Base-by-base conservation (phyloP, 1,140 invertebrate genomes). In the Meloidogyne hapla region DNA sequence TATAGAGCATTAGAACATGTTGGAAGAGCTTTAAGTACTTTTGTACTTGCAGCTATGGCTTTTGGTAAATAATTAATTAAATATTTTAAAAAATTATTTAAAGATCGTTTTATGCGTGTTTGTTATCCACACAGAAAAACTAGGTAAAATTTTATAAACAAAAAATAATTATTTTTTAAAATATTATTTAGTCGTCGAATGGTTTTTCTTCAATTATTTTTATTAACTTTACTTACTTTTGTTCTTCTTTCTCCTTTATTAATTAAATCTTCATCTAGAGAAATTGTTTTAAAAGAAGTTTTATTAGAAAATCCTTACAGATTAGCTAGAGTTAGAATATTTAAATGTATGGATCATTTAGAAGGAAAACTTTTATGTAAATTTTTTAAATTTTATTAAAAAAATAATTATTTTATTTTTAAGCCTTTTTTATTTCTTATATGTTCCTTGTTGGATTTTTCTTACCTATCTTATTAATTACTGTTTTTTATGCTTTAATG, bases 281-380 rank as follows among this genome's bases (percentile, higher is more conserved):
- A 85, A 62, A 77, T 86, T 42, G 77, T 85, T 23, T 75, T 85
- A 33, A 79, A 85, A 61, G 83, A 86, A 74, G 80, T 82, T 18
- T 64, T 85, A 15, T 74, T 85, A 25, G 80, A 83, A 56, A 79
- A 77, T 62, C 81, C 83, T 38, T 79, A 87, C 69, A 78, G 77
- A n/a, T 73, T 85, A n/a, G 84, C 83, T 2, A 61, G 80, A 62
- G 80, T 85, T 48, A 78, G 84, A 67, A 82, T 86, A 56, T 86
- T 77, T 79, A 86, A 87, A 69, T 86, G 84, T 69, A 77, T 87
- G 65, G 84, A 87, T 67, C 81, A 86, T 78, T 64, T 86, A 69
- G 84, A 85, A 18, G 71, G 71, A 21, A 64, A 21, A 18, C 21
- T 73, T 61, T 64, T 73, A 28, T 73, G 80, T 66, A n/a, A 56